Evolutionary conservation across 1,140 invertebrate genomes (phyloP).

Genomic region (Schlechtendalia chinensis): DNA sequence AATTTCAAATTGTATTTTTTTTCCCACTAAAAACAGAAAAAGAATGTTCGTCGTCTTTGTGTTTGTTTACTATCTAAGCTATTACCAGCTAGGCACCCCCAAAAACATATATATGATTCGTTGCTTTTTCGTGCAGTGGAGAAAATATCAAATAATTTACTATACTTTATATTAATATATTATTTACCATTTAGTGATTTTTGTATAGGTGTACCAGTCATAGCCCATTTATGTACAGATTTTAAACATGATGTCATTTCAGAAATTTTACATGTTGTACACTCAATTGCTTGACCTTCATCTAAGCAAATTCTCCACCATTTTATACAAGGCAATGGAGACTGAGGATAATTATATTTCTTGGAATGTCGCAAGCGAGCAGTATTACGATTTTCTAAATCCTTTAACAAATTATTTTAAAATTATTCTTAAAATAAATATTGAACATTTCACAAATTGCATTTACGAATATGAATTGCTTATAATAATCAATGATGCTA

Average conservation of each 20-base stretch:
- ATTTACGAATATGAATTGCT: no score
- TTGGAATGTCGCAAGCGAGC: slow-evolving; percentile 60
- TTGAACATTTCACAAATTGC: not conserved
- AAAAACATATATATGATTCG: no score
- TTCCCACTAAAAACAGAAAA: no score
- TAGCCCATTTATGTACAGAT: slow-evolving; percentile 71
- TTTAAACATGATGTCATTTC: slow-evolving; percentile 65
- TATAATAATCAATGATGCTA: no score
- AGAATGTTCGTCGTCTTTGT: no score
- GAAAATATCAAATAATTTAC: no score
- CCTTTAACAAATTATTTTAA: slow-evolving; percentile 16
- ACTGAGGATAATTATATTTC: slow-evolving; percentile 62
- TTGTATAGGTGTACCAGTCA: slow-evolving; percentile 75
- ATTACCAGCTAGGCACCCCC: no score
- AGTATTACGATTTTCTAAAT: slow-evolving; percentile 30
- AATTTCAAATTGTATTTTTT: no score
- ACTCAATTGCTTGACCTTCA: slow-evolving; percentile 81
- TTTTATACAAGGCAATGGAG: slow-evolving; percentile 66
- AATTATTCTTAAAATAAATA: not conserved
- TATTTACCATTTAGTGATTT: slow-evolving; percentile 61
- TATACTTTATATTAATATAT: no score
- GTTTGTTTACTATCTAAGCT: no score
- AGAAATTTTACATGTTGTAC: slow-evolving; percentile 58
- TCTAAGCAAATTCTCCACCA: slow-evolving; percentile 81
- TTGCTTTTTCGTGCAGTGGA: no score